Conservation (phyloP, 1,140 invertebrate species). For the Drosophila orosa region DNA sequence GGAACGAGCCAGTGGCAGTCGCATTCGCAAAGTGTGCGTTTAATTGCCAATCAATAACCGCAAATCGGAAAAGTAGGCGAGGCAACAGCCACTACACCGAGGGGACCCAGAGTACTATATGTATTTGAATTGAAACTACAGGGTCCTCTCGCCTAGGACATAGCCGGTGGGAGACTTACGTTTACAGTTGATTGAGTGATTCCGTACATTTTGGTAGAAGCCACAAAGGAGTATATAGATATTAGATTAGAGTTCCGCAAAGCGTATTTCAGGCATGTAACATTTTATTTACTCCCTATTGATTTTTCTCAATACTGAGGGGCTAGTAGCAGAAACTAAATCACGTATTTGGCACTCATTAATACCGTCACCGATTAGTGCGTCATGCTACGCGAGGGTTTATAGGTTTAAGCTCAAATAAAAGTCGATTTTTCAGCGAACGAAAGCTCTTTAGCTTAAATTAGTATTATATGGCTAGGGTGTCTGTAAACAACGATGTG, state of each 20-base stretch:
- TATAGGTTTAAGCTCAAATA: slow-evolving; percentile 46
- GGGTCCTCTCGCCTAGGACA: neutral
- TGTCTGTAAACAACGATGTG: slow-evolving; percentile 53
- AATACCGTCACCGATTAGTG: slow-evolving; percentile 35
- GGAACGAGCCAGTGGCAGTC: neutral
- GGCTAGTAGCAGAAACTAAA: slow-evolving; percentile 47
- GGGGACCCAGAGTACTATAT: neutral
- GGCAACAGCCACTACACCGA: slow-evolving; percentile 2
- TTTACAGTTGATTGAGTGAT: slow-evolving; percentile 47
- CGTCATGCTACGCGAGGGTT: slow-evolving; percentile 27
- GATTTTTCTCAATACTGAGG: slow-evolving; percentile 54
- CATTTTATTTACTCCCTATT: slow-evolving; percentile 55
- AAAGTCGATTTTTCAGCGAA: slow-evolving; percentile 51
- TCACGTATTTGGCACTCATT: slow-evolving; percentile 54
- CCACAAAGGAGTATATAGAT: slow-evolving; percentile 3
- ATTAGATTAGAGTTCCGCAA: slow-evolving; percentile 14
- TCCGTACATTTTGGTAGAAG: slow-evolving; percentile 45
- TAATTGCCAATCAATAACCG: slow-evolving; percentile 35
- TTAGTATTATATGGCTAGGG: slow-evolving; percentile 49
- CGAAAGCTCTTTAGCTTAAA: slow-evolving; percentile 39
- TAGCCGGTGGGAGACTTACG: slow-evolving; percentile 40
- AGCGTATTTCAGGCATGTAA: slow-evolving; percentile 31
- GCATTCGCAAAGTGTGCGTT: slow-evolving; percentile 10
- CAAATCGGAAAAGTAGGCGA: slow-evolving; percentile 18
- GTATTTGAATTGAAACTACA: neutral